Evolutionary conservation across 1,140 invertebrate genomes (phyloP).

Genomic region (Listronotus oregonensis): DNA sequence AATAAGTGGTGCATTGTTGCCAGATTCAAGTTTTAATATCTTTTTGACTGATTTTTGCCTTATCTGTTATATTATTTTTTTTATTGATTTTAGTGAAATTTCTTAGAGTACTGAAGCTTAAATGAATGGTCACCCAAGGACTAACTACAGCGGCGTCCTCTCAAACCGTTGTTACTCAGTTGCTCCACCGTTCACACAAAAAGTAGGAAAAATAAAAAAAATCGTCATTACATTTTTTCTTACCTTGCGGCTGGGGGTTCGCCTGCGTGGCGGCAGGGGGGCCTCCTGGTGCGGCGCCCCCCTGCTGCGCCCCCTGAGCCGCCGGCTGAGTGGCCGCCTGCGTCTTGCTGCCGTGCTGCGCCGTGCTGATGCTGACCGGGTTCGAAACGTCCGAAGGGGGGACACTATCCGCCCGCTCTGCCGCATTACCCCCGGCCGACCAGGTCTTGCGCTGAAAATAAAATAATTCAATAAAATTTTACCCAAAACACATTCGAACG

Average conservation of each 20-base stretch:
- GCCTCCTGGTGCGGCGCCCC: conserved; percentile 16
- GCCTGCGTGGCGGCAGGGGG: conserved; percentile 59
- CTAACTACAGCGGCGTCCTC: not conserved
- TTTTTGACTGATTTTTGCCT: too few species aligned
- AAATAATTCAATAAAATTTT: not conserved
- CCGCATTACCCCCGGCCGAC: conserved; percentile 65
- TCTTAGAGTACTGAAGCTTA: not conserved
- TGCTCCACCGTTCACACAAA: not conserved
- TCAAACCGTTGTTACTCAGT: not conserved
- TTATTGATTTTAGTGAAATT: not conserved
- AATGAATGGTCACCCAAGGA: conserved; percentile 8
- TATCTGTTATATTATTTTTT: too few species aligned
- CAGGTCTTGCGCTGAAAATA: conserved; percentile 65
- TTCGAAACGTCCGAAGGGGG: conserved; percentile 41
- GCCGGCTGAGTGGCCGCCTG: conserved; percentile 34
- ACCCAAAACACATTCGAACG: not conserved
- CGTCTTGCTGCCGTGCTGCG: conserved; percentile 71
- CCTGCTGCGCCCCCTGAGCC: conserved; percentile 36
- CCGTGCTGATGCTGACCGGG: conserved; percentile 57
- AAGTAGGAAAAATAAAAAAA: conserved; percentile 23
- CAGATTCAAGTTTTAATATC: too few species aligned
- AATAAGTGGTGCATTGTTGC: too few species aligned
- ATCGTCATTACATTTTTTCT: conserved; percentile 50
- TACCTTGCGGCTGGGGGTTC: conserved; percentile 73
- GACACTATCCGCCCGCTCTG: conserved; percentile 52